Evolutionary conservation across 37 sponge, comb jelly and placozoan genomes (phyloP).

Genomic region (Aplysina aerophoba): DNA sequence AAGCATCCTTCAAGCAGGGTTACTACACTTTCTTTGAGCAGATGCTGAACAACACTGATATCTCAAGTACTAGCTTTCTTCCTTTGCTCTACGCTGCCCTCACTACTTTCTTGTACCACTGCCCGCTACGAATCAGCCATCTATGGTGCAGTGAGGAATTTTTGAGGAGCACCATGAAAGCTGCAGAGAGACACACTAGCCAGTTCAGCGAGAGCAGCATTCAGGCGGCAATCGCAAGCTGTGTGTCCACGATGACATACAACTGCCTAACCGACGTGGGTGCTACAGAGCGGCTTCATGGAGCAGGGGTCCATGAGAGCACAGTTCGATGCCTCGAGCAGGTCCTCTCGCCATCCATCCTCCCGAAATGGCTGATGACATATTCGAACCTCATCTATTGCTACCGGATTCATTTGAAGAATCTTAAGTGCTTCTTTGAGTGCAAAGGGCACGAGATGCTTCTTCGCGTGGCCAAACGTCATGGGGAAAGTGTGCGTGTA

Average conservation of each 20-base stretch:
- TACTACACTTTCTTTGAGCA: constrained; percentile 4
- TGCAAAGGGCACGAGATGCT: neutral
- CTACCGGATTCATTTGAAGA: constrained; percentile 21
- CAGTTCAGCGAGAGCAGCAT: neutral
- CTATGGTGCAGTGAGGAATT: constrained; percentile 1
- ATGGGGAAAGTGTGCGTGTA: constrained; percentile 16
- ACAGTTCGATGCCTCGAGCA: neutral
- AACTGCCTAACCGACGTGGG: constrained; percentile 13
- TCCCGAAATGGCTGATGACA: neutral
- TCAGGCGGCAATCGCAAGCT: constrained; percentile 1
- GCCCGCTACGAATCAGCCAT: constrained; percentile 20
- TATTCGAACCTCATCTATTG: constrained; percentile 28
- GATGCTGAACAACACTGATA: neutral
- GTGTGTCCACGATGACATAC: constrained; percentile 5
- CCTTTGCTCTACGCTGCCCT: neutral
- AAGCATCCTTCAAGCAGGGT: constrained; percentile 1
- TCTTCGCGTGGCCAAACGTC: neutral
- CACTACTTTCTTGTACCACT: constrained; percentile 12
- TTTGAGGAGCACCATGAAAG: neutral
- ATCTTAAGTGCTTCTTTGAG: constrained; percentile 29
- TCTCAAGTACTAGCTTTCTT: neutral
- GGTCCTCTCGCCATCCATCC: neutral
- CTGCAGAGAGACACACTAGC: constrained; percentile 1
- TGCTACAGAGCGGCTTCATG: constrained; percentile 7
- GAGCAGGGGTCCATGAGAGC: neutral